phyloP scores from a whole-genome alignment of 1,140 invertebrate species.

The Drosophila oshimai region DNA sequence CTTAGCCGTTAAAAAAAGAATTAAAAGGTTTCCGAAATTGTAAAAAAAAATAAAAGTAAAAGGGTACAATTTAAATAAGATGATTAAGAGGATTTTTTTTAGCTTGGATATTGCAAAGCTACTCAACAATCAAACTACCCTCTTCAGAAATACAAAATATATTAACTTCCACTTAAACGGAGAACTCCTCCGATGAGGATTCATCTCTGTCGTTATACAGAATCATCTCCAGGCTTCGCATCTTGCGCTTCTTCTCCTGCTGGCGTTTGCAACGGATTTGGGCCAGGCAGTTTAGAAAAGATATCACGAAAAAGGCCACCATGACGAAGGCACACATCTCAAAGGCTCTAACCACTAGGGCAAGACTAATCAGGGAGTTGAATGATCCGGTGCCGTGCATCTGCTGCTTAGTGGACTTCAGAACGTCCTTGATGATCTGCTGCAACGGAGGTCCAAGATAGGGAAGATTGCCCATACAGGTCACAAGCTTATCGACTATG shows the following conservation, averaged over 20 bases:
- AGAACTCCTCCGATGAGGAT: not conserved
- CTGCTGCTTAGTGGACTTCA: constrained; percentile 93
- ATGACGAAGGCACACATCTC: constrained; percentile 95
- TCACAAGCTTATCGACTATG: constrained; percentile 91
- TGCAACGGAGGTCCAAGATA: constrained; percentile 92
- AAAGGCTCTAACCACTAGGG: constrained; percentile 92
- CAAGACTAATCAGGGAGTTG: constrained; percentile 81
- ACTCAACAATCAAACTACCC: not conserved
- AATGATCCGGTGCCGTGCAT: constrained; percentile 85
- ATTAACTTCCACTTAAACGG: not conserved
- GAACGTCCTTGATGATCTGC: constrained; percentile 91
- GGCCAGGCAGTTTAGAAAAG: constrained; percentile 97
- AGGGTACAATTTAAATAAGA: no score
- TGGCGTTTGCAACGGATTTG: constrained; percentile 94
- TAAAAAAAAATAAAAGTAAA: no score
- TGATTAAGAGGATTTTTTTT: no score
- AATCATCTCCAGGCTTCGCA: not conserved
- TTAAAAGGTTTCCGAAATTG: no score
- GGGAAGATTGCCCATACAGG: constrained; percentile 89
- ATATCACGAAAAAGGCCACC: constrained; percentile 96
- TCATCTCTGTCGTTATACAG: not conserved
- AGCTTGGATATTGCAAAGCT: no score
- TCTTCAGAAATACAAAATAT: not conserved
- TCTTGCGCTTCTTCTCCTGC: constrained; percentile 82
- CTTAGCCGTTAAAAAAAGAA: no score